Conservation (phyloP, 2,113 vertebrate species). For the Mugil cephalus region DNA sequence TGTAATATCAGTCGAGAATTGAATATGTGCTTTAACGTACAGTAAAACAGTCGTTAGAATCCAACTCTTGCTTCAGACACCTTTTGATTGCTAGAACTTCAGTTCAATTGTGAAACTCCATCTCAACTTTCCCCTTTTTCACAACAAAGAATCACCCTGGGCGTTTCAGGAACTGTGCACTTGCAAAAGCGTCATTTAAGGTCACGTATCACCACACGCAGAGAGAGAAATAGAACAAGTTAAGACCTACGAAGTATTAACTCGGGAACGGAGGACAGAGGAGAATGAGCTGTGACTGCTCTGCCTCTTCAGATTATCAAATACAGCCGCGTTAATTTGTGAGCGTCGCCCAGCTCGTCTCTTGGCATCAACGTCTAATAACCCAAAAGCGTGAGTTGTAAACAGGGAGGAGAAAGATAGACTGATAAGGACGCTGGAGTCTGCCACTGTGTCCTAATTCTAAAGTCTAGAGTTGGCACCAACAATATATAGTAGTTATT, state of each 20-base stretch:
- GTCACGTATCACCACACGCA: not conserved
- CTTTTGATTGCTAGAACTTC: not conserved
- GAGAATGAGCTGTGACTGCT: constrained; percentile 17
- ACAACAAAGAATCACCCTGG: constrained; percentile 11
- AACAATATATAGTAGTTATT: no score
- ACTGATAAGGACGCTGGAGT: no score
- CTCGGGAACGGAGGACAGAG: not conserved
- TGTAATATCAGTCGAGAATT: no score
- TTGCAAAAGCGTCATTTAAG: constrained; percentile 17
- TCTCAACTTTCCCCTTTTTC: constrained; percentile 37
- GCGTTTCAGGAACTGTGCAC: constrained; percentile 1
- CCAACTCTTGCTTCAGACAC: not conserved
- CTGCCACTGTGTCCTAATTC: not conserved
- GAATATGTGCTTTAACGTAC: no score
- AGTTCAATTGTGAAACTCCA: constrained; percentile 27
- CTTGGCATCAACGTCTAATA: not conserved
- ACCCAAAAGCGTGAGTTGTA: not conserved
- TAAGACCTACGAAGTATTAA: not conserved
- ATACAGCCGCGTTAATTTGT: not conserved
- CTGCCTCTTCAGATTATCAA: constrained; percentile 30
- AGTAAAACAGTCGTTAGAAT: no score
- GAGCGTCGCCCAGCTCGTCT: not conserved
- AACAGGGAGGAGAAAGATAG: no score
- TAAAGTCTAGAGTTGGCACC: no score
- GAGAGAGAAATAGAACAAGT: no score